Evolutionary conservation across 2,113 vertebrate species (phyloP).

Genomic region (Leptosomus discolor): DNA sequence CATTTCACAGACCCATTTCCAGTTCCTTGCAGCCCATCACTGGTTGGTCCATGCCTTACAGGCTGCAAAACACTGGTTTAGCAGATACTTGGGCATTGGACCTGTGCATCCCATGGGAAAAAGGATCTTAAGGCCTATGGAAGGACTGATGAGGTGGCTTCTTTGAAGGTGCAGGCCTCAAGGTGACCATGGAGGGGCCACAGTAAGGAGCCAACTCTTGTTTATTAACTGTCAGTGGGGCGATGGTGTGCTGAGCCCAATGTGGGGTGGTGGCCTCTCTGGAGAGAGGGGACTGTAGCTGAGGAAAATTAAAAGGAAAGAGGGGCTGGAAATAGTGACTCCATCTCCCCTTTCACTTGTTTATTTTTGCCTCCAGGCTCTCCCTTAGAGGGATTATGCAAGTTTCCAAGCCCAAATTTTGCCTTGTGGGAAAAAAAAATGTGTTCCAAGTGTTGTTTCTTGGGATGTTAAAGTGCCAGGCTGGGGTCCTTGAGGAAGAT

Average conservation of each 20-base stretch:
- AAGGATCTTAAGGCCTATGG: not conserved
- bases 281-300: not conserved
- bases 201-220: not conserved
- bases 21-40: not conserved
- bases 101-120: not conserved
- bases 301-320: not conserved
- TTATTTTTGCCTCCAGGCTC: not conserved
- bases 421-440: not conserved
- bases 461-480: not conserved
- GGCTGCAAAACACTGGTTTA: not conserved
- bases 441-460: not conserved
- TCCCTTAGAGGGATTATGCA: not conserved
- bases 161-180: not conserved
- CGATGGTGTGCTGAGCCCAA: not conserved
- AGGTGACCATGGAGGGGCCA: rapidly evolving
- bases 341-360: not conserved
- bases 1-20: not conserved
- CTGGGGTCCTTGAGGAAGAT: not conserved
- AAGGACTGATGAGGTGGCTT: not conserved
- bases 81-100: not conserved
- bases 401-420: not conserved
- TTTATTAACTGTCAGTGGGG: not conserved
- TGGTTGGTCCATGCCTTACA: not conserved
- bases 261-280: not conserved
- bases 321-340: not conserved